A percentile compares a stretch with the other conserved stretches of the same genome.
Evolutionary conservation across 2,888 invertebrate species (phyloP).

Genomic region (Drosophila meridiana): DNA sequence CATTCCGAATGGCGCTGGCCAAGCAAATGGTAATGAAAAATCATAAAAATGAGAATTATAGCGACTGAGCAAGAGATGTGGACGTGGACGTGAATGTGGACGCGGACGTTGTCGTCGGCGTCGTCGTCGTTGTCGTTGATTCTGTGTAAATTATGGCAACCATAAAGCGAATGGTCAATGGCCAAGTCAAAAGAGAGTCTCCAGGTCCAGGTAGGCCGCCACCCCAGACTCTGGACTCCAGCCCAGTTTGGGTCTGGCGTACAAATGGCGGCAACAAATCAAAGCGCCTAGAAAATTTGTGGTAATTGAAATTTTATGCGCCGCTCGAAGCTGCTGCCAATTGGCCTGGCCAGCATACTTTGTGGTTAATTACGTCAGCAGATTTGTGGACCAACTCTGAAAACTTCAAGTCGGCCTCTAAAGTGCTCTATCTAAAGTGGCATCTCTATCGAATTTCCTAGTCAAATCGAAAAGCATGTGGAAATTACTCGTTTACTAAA

Average conservation of each 20-base stretch:
- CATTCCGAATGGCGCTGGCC: constrained; percentile 47
- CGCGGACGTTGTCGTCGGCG: constrained; percentile 15
- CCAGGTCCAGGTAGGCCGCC: constrained; percentile 32
- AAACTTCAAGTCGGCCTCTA: constrained; percentile 14
- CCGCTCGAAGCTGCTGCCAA: constrained; percentile 66
- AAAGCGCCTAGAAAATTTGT: constrained; percentile 69
- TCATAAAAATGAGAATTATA: constrained; percentile 72
- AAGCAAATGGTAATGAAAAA: constrained; percentile 73
- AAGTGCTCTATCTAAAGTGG: constrained; percentile 42
- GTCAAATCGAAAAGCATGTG: constrained; percentile 13
- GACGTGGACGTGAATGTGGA: constrained; percentile 16
- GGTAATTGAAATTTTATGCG: constrained; percentile 76
- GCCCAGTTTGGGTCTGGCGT: constrained; percentile 19
- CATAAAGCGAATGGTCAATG: constrained; percentile 64
- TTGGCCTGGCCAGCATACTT: constrained; percentile 58
- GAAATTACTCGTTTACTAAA: constrained; percentile 7
- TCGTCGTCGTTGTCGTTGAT: constrained; percentile 39
- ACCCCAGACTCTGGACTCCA: constrained; percentile 21
- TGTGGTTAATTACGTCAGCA: constrained; percentile 68
- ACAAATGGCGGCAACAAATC: constrained; percentile 68
- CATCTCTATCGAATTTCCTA: constrained; percentile 34
- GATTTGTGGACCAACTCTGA: constrained; percentile 18
- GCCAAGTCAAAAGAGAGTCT: constrained; percentile 21
- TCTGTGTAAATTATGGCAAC: constrained; percentile 68
- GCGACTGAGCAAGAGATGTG: constrained; percentile 36